Conservation (phyloP, 2,113 vertebrate species). For the Copsychus sechellarum region DNA sequence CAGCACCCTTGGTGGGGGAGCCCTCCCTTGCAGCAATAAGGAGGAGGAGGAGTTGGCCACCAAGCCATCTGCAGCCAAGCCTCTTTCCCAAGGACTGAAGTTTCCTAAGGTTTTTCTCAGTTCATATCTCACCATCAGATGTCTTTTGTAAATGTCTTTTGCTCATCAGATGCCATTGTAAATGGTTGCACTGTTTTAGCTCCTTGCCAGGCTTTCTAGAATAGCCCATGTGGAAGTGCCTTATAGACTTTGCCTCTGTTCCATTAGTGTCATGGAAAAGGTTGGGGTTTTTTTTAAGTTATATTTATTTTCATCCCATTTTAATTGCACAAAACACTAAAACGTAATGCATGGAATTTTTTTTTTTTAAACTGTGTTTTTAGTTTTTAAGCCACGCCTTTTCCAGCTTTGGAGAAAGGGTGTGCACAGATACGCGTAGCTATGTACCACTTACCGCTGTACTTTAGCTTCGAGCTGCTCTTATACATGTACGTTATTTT, state of each 20-base stretch:
- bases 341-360: conserved; percentile 64
- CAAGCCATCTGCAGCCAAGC: neutral
- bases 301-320: conserved; percentile 80
- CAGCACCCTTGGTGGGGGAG: neutral
- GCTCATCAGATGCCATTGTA: conserved; percentile 5
- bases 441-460: conserved; percentile 37
- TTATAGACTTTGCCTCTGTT: conserved; percentile 64
- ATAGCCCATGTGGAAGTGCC: conserved; percentile 67
- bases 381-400: conserved; percentile 42
- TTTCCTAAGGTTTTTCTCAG: neutral
- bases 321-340: conserved; percentile 83
- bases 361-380: neutral
- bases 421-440: neutral
- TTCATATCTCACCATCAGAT: neutral
- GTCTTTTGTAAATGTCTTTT: neutral
- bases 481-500: conserved; percentile 48
- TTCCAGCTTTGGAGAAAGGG: conserved; percentile 2
- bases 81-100: neutral
- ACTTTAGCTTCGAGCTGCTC: conserved; percentile 67
- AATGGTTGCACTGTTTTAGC: conserved; percentile 46
- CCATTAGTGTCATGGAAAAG: conserved; percentile 68
- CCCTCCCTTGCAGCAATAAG: neutral
- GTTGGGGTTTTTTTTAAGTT: conserved; percentile 71
- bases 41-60: neutral
- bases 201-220: conserved; percentile 37